Percentiles rank a stretch among this genome's conserved stretches.
These are phyloP conservation scores for Cyprinodon brontotheroides DNA, from an alignment of 2,113 vertebrate genomes.

Conservation along the genomic window DNA sequence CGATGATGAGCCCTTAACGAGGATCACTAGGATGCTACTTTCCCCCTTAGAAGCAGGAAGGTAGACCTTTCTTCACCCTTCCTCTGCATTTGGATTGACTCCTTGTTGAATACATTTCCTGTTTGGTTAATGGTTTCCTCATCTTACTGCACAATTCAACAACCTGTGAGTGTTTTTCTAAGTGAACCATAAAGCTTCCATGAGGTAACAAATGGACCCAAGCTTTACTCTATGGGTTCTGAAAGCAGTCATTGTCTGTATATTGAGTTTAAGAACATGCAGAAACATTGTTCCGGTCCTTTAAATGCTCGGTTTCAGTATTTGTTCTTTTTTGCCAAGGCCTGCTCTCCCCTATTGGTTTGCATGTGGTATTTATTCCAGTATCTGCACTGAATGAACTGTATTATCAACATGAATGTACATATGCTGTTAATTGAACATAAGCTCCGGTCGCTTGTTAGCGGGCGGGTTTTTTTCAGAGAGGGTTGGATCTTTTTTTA, in stretches of 20 bases:
- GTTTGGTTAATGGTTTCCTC: not conserved
- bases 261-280: constrained; percentile 25
- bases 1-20: no score
- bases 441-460: constrained; percentile 53
- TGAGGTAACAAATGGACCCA: not conserved
- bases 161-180: not conserved
- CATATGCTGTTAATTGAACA: constrained; percentile 68
- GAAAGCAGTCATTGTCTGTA: not conserved
- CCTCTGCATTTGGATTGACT: not conserved
- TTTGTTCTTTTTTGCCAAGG: constrained; percentile 27
- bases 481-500: constrained; percentile 21
- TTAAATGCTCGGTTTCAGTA: constrained; percentile 18
- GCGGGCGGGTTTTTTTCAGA: constrained; percentile 52
- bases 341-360: constrained; percentile 61
- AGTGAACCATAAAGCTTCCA: not conserved
- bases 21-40: no score
- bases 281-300: constrained; percentile 21
- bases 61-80: not conserved
- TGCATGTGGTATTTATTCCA: constrained; percentile 80
- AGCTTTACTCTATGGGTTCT: no score
- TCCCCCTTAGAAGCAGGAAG: no score
- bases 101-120: not conserved
- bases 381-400: constrained; percentile 79
- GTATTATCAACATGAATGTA: constrained; percentile 81
- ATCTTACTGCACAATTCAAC: no score